Conservation (phyloP, 2,888 invertebrate genomes). For the Trissolcus japonicus region DNA sequence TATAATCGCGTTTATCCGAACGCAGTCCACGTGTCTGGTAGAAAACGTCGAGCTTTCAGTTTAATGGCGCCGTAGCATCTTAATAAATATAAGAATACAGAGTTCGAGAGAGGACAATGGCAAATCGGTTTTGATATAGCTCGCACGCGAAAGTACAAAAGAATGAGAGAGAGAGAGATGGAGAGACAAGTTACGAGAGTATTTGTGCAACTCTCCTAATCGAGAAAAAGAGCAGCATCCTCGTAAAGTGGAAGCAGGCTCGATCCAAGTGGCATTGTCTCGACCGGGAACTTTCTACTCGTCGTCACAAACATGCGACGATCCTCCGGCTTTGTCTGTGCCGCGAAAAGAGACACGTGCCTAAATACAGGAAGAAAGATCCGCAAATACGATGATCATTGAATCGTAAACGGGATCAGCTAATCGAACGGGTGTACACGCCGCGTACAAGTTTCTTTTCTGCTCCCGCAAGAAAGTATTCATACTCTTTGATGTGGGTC, state of each 20-base stretch:
- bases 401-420: slow-evolving; percentile 60
- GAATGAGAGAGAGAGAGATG: slow-evolving; percentile 19
- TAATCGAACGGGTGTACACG: slow-evolving; percentile 34
- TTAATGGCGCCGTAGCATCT: slow-evolving; percentile 36
- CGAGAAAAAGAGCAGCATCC: slow-evolving; percentile 42
- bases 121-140: slow-evolving; percentile 33
- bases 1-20: neutral
- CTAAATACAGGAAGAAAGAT: slow-evolving; percentile 70
- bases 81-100: slow-evolving; percentile 26
- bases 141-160: slow-evolving; percentile 17
- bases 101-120: slow-evolving; percentile 20
- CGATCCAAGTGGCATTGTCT: slow-evolving; percentile 47
- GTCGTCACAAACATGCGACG: slow-evolving; percentile 67
- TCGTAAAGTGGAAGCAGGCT: slow-evolving; percentile 42
- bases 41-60: slow-evolving; percentile 6
- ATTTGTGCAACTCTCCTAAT: slow-evolving; percentile 40
- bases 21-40: too few relatives aligned
- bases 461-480: slow-evolving; percentile 40
- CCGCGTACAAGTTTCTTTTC: slow-evolving; percentile 32
- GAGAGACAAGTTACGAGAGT: slow-evolving; percentile 11
- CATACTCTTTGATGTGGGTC: slow-evolving; percentile 48
- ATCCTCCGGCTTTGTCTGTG: slow-evolving; percentile 56
- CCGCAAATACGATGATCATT: slow-evolving; percentile 48
- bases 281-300: slow-evolving; percentile 69
- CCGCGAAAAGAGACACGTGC: slow-evolving; percentile 61